Evolutionary conservation across 2,797 vertebrate species (phyloP).

Genomic region (Anabacerthia variegaticeps): DNA sequence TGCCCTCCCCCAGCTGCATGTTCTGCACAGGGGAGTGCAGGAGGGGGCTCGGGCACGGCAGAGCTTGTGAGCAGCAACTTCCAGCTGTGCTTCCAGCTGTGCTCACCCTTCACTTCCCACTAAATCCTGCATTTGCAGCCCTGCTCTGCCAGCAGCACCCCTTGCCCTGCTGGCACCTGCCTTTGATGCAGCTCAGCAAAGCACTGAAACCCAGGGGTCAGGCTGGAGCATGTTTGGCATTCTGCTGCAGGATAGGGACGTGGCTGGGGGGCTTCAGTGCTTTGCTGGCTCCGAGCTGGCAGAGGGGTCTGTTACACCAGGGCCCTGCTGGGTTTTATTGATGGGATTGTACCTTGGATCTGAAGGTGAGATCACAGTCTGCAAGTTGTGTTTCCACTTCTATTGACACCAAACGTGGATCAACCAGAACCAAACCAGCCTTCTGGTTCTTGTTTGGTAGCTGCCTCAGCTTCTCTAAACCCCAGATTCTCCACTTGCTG

Average conservation of each 20-base stretch:
- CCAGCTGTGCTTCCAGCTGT: background rate
- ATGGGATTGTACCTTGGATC: background rate
- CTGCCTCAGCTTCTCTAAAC: slow-evolving; percentile 58
- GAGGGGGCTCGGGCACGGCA: background rate
- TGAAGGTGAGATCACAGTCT: background rate
- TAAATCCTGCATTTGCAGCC: background rate
- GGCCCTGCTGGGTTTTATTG: background rate
- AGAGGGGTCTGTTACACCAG: background rate
- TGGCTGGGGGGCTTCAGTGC: background rate
- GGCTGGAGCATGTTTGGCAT: background rate
- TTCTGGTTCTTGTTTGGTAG: background rate
- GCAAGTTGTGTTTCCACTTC: background rate
- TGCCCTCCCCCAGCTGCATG: background rate
- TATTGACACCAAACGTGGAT: background rate
- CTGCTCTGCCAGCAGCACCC: background rate
- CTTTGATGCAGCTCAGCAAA: background rate
- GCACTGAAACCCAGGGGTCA: fast-evolving
- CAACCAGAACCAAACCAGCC: background rate
- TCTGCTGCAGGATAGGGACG: background rate
- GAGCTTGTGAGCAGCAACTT: background rate
- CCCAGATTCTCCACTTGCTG: slow-evolving; percentile 82
- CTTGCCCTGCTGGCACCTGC: fast-evolving
- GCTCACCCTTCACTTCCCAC: background rate
- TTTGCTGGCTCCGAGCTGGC: background rate
- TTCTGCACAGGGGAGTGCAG: background rate